phyloP scores from a whole-genome alignment of 1,140 invertebrate species.

The Limonius californicus region DNA sequence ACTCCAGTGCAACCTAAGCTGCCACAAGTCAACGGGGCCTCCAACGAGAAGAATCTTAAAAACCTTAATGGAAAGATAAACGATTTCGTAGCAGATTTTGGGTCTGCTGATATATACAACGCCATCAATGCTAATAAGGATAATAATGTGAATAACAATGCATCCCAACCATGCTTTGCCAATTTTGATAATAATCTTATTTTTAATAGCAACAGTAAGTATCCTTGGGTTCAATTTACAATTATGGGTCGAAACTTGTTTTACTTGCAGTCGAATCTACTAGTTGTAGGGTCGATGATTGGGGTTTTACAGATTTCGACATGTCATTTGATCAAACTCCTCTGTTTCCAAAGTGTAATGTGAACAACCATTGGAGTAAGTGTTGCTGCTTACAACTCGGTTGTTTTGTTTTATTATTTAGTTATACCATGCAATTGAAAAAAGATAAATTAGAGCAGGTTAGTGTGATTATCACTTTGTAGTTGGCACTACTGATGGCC shows the following conservation, averaged over 20 bases:
- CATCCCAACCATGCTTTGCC: slow-evolving; percentile 53
- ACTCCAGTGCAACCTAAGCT: not conserved
- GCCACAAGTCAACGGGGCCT: not conserved
- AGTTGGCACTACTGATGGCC: no score
- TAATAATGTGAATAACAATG: slow-evolving; percentile 22
- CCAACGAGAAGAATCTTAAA: not conserved
- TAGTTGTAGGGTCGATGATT: not conserved
- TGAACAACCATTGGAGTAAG: slow-evolving; percentile 37
- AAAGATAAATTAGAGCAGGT: no score
- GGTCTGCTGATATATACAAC: slow-evolving; percentile 54
- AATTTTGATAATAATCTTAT: slow-evolving; percentile 72
- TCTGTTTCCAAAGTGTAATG: slow-evolving; percentile 44
- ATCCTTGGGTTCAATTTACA: not conserved
- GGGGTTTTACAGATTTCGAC: not conserved
- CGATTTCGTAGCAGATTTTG: slow-evolving; percentile 63
- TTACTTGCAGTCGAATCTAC: not conserved
- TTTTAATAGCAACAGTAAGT: slow-evolving; percentile 58
- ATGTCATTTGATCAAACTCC: slow-evolving; percentile 39
- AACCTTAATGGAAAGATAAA: slow-evolving; percentile 11
- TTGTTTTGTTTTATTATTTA: no score
- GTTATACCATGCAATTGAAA: no score
- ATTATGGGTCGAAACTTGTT: not conserved
- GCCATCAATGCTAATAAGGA: slow-evolving; percentile 29
- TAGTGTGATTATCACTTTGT: no score
- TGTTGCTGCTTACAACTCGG: slow-evolving; percentile 4